These are phyloP conservation scores for Chaetoderma sp. DNA, from an alignment of 2,888 invertebrate species.

Conservation along the genomic window DNA sequence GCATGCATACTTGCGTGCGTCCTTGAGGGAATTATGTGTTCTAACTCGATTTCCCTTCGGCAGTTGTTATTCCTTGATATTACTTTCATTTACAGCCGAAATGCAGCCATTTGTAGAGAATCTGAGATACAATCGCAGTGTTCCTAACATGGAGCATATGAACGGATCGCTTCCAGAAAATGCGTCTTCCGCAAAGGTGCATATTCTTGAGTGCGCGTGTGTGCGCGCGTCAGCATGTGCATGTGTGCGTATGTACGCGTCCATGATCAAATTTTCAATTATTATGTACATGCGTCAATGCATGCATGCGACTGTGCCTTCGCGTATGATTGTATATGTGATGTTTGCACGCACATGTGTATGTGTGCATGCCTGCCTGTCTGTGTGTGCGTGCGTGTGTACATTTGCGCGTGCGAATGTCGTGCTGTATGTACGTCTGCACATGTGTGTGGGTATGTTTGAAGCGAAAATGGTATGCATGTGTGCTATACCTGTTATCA, in stretches of 20 bases:
- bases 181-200: constrained; percentile 47
- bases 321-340: not conserved
- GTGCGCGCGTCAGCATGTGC: not conserved
- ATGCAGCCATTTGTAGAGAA: constrained; percentile 6
- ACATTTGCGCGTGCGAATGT: not conserved
- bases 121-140: constrained; percentile 3
- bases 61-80: too few species aligned
- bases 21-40: too few species aligned
- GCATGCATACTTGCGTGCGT: not conserved
- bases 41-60: too few species aligned
- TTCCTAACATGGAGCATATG: constrained; percentile 22
- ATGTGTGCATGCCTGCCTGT: too few species aligned
- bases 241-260: not conserved
- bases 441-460: too few species aligned
- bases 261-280: too few species aligned
- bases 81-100: not conserved
- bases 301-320: not conserved
- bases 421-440: not conserved
- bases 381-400: too few species aligned
- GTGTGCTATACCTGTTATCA: too few species aligned
- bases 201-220: not conserved
- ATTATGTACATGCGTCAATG: not conserved
- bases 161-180: constrained; percentile 54
- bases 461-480: too few species aligned
- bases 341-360: not conserved